These are phyloP conservation scores for Heliconius sara DNA, from an alignment of 2,888 invertebrate genomes.

Conservation along the genomic window DNA sequence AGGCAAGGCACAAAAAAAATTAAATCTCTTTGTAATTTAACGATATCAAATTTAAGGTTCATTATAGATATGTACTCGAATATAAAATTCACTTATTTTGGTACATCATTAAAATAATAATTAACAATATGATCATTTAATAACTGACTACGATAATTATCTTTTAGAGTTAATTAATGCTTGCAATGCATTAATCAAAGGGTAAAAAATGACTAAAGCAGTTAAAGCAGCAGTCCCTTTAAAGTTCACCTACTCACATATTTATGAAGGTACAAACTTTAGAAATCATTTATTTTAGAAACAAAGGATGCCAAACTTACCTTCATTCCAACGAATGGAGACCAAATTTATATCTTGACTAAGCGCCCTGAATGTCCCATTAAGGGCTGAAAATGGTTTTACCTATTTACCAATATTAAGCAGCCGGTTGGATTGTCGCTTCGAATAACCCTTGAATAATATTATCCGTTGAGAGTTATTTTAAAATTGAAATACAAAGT, in stretches of 20 bases:
- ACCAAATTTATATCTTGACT: conserved; percentile 14
- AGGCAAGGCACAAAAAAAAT: no score
- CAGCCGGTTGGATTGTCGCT: background rate
- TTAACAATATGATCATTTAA: background rate
- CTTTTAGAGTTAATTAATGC: background rate
- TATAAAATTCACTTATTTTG: background rate
- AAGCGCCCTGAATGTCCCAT: conserved; percentile 12
- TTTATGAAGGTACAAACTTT: conserved; percentile 29
- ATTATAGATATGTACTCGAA: background rate
- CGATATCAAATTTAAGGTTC: no score
- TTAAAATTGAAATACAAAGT: background rate
- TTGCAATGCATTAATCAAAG: background rate
- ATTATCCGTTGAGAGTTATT: conserved; percentile 5
- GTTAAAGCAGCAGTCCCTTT: background rate
- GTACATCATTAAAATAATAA: background rate
- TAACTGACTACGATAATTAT: background rate
- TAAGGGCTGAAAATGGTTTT: conserved; percentile 18
- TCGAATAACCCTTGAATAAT: conserved; percentile 8
- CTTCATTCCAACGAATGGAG: conserved; percentile 15
- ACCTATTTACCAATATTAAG: conserved; percentile 13
- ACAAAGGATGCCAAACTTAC: conserved; percentile 27
- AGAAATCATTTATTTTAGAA: conserved; percentile 26
- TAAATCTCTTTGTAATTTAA: no score
- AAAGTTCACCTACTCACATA: conserved; percentile 23
- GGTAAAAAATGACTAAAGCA: background rate